phyloP scores from a whole-genome alignment of 64 coral and sea anemone genomes.

The Porites lutea region DNA sequence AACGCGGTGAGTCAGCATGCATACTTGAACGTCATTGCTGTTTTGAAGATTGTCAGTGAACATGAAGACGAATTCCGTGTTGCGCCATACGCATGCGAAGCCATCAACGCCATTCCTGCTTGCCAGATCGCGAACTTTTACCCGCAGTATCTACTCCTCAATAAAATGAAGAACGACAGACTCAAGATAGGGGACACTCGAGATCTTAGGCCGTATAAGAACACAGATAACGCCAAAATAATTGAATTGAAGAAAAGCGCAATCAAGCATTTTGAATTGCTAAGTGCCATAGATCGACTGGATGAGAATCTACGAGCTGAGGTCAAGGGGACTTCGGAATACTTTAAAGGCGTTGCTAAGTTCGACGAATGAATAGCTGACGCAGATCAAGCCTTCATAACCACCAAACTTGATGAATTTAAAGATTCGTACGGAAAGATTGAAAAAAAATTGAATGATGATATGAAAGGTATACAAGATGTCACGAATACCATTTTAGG shows the following conservation, averaged over 20 bases:
- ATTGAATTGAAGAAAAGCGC: slow-evolving; percentile 27
- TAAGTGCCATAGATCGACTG: neutral
- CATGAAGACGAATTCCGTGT: neutral
- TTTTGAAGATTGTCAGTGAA: neutral
- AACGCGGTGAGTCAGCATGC: neutral
- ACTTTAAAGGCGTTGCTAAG: slow-evolving; percentile 22
- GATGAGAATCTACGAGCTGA: neutral
- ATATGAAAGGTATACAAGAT: neutral
- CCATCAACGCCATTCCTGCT: neutral
- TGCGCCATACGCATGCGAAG: slow-evolving; percentile 11
- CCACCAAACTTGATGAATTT: neutral
- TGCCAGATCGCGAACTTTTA: slow-evolving; percentile 1
- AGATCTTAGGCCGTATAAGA: slow-evolving; percentile 1
- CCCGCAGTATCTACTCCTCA: neutral
- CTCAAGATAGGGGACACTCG: neutral
- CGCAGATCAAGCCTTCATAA: slow-evolving; percentile 7
- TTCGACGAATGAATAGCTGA: slow-evolving; percentile 48
- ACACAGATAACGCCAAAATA: slow-evolving; percentile 20
- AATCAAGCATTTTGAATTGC: slow-evolving; percentile 4
- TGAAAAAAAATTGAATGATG: neutral
- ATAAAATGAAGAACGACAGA: slow-evolving; percentile 29
- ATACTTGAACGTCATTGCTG: neutral
- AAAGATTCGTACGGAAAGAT: neutral
- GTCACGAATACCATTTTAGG: neutral
- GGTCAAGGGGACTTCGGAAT: slow-evolving; percentile 10